Conservation (phyloP, 2,888 invertebrate genomes). For the Andrena praecox region DNA sequence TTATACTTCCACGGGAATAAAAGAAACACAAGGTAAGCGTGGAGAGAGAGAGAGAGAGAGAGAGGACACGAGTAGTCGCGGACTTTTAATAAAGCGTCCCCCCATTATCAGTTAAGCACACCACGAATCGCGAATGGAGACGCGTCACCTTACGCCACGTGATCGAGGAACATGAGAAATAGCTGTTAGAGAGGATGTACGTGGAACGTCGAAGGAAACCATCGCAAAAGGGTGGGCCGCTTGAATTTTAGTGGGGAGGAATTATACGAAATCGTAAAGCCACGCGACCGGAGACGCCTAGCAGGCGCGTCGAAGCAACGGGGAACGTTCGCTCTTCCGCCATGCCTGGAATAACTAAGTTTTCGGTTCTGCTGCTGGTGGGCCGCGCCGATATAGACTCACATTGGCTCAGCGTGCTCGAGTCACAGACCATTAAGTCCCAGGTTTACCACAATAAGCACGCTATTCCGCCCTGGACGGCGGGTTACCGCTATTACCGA, state of each 20-base stretch:
- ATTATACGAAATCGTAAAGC: constrained; percentile 79
- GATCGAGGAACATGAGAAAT: not conserved
- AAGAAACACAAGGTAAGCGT: constrained; percentile 27
- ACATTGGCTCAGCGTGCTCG: constrained; percentile 44
- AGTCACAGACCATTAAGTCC: constrained; percentile 83
- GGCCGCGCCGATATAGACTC: constrained; percentile 30
- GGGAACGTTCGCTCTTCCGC: constrained; percentile 80
- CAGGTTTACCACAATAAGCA: constrained; percentile 80
- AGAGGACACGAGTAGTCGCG: not conserved
- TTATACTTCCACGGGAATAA: constrained; percentile 37
- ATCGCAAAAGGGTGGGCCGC: constrained; percentile 46
- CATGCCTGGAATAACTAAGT: constrained; percentile 79
- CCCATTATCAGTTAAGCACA: no score
- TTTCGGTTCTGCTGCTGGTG: constrained; percentile 64
- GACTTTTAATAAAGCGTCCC: not conserved
- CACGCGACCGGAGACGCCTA: constrained; percentile 84
- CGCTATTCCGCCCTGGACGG: constrained; percentile 78
- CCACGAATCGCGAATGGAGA: not conserved
- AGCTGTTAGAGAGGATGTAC: not conserved
- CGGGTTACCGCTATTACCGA: constrained; percentile 84
- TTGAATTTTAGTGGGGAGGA: constrained; percentile 70
- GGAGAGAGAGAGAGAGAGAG: not conserved
- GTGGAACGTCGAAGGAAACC: constrained; percentile 20
- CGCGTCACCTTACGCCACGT: not conserved
- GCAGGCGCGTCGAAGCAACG: constrained; percentile 81